phyloP scores from a whole-genome alignment of 2,113 vertebrate genomes.

The Pedetes capensis region DNA sequence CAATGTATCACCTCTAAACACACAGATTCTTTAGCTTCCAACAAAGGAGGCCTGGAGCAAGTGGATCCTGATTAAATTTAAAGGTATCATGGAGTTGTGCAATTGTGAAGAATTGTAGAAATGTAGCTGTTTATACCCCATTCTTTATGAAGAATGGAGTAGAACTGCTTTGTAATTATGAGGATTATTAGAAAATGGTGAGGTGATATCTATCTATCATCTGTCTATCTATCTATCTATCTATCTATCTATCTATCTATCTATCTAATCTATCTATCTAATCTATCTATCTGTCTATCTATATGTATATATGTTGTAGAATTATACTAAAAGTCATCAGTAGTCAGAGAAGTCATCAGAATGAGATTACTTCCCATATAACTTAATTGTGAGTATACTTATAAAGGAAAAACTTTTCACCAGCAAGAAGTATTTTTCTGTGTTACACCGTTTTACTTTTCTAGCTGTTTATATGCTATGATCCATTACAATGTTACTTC shows the following conservation, averaged over 20 bases:
- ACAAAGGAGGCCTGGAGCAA: constrained; percentile 61
- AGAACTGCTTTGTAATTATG: constrained; percentile 66
- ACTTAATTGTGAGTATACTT: background rate
- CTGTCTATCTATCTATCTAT: no score
- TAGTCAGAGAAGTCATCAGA: constrained; percentile 37
- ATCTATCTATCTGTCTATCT: no score
- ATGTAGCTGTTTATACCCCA: constrained; percentile 59
- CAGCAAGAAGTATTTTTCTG: background rate
- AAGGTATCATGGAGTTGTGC: constrained; percentile 59
- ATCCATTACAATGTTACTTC: background rate
- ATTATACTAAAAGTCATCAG: constrained; percentile 53
- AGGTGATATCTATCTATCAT: no score
- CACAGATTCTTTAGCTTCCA: constrained; percentile 72
- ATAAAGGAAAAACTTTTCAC: background rate
- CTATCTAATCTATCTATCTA: no score
- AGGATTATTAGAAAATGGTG: constrained; percentile 54
- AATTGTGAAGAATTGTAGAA: constrained; percentile 80
- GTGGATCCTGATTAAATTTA: constrained; percentile 77
- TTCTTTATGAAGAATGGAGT: constrained; percentile 61
- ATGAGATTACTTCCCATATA: constrained; percentile 47
- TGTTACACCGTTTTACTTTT: background rate
- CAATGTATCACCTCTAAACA: constrained; percentile 62
- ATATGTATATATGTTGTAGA: constrained; percentile 58
- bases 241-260: no score
- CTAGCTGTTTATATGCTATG: background rate